A percentile compares a stretch with the other conserved stretches of the same genome.
These are phyloP conservation scores for Semotilus atromaculatus DNA, from an alignment of 2,797 vertebrate species.

Conservation along the genomic window DNA sequence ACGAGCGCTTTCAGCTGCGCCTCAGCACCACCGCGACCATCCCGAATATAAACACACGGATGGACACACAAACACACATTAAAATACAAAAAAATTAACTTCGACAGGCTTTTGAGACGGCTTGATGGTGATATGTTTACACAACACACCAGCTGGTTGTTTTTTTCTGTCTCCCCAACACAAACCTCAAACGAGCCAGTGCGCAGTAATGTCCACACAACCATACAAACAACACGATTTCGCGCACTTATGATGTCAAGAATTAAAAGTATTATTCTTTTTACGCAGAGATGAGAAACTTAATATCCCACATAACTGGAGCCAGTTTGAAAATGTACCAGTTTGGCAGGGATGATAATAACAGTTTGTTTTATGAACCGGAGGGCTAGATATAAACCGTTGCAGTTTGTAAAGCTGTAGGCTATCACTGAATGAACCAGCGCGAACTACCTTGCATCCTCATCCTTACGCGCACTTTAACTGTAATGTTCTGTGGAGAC, in stretches of 20 bases:
- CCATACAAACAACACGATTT: conserved; percentile 13
- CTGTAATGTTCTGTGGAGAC: conserved; percentile 13
- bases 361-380: conserved; percentile 10
- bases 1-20: conserved; percentile 6
- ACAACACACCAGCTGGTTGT: conserved; percentile 35
- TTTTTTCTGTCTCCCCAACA: conserved; percentile 22
- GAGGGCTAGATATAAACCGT: not conserved
- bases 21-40: conserved; percentile 26
- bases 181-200: conserved; percentile 28
- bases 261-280: not conserved
- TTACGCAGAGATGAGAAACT: not conserved
- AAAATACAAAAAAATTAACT: conserved; percentile 15
- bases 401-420: not conserved
- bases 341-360: conserved; percentile 2
- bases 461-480: conserved; percentile 4
- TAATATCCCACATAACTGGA: not conserved
- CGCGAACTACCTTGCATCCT: conserved; percentile 21
- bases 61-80: conserved; percentile 8
- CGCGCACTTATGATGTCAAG: not conserved
- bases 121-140: conserved; percentile 18
- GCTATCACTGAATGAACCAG: not conserved
- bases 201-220: conserved; percentile 22
- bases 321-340: conserved; percentile 14
- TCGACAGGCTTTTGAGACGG: not conserved
- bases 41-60: conserved; percentile 2